These are phyloP conservation scores for Rapana venosa DNA, from an alignment of 2,888 invertebrate genomes.

Conservation along the genomic window DNA sequence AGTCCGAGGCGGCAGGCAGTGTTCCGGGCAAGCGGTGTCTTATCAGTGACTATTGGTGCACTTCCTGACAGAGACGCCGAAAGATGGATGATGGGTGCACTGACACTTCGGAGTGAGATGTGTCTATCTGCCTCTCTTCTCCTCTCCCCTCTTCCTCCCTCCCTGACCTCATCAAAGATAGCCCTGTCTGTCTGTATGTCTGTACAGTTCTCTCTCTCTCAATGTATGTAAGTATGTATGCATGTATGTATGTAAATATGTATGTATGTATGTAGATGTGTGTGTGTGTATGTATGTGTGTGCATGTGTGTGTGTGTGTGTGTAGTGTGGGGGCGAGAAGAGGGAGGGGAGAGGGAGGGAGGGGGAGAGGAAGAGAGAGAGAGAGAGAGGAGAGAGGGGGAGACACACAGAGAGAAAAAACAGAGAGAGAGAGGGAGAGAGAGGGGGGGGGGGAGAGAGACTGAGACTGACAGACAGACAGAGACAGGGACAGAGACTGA, in stretches of 20 bases:
- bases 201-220: too few species aligned
- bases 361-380: not conserved
- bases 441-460: not conserved
- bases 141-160: too few species aligned
- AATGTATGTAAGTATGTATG: too few species aligned
- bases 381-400: not conserved
- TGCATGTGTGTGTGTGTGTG: not conserved
- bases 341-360: not conserved
- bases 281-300: not conserved
- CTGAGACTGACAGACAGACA: not conserved
- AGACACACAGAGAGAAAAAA: not conserved
- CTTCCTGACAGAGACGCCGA: not conserved
- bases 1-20: too few species aligned
- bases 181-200: too few species aligned
- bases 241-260: too few species aligned
- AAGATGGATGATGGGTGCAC: not conserved
- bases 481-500: too few species aligned
- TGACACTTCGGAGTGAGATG: too few species aligned
- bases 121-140: too few species aligned
- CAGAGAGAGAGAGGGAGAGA: not conserved
- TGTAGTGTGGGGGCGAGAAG: not conserved
- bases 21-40: not conserved
- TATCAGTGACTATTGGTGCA: constrained; percentile 27
- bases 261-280: not conserved
- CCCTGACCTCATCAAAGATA: too few species aligned